Evolutionary conservation across 2,888 invertebrate species (phyloP), one percentile per base, ranked within the genome.

Genomic region (Caenorhabditis zanzibari): DNA sequence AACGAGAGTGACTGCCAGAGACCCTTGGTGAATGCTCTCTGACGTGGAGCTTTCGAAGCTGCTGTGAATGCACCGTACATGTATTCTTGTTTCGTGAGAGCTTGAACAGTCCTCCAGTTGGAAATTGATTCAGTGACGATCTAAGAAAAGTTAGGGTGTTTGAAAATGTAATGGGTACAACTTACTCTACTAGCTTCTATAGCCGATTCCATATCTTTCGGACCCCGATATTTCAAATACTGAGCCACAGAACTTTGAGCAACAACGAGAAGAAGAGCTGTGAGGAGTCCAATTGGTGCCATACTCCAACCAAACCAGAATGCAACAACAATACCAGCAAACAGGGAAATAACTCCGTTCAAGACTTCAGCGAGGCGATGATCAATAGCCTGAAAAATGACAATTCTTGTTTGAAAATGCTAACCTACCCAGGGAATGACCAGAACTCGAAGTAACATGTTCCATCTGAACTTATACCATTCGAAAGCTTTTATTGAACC

Each of bases 81-180:
- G 44, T 88, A 87, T 24, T 88, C 85, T 81, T 93, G 93, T 81
- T 92, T 89, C 4, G 92, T 92, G 22, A 93, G 85, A 22, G 93
- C 90, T n/a, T 93, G 93, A 2, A 93, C 92, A 5, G 93, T 93
- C 64, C 92, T 87, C 24, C 93, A 92, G 73, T 93, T 93, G 71
- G 92, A 92, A 24, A 93, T 91, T 3, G 92, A 91, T 85, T 93
- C 93, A n/a, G 92, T 90, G 16, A 92, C 92, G 56, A 93, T 85
- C 90, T 90, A 77, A 85, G 32, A 12, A 38, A 10, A 32, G 4
- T 32, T 5, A 35, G 0, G 6, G 28, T 28, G 2, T 1, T 54
- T 38, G 14, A 56, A 26, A 19, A 26, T 63, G 35, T 59, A 14
- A 2, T 19, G n/a, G 16, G 24, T 7, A 9, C 10, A 1, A 63